Evolutionary conservation across 2,888 invertebrate genomes (phyloP), one percentile per base, ranked within the genome.

Genomic region (Himalopsyche tibetana): DNA sequence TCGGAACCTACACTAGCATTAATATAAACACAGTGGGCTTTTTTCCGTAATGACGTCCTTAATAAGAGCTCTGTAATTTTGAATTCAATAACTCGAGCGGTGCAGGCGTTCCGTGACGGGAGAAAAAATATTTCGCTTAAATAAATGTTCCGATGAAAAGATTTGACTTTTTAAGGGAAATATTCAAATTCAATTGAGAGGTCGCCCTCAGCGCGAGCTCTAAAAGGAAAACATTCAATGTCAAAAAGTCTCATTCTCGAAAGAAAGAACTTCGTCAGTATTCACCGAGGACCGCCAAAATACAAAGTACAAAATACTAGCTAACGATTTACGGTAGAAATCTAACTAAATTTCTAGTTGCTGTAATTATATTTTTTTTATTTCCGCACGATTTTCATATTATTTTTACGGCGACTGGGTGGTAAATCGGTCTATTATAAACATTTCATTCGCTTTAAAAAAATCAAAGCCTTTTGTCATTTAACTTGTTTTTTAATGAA

Each of bases 111-210:
- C 2, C 63, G 19, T 63, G 63, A 11, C 28, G 19, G 4, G 6
- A 11, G 9, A 15, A 63, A 19, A 63, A 63, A 63, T 28, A 19
- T 63, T 8, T 19, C 19, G 19, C 63, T 9, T 19, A 63, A 63
- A 63, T 19, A 63, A 63, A 63, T 63, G 19, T 63, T 19, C 11
- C 19, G 19, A 63, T 63, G 63, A 63, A 63, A 63, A 63, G 63
- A 63, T 63, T 63, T 63, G 63, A 63, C 9, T 63, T 63, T 63
- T 63, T 63, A 19, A 63, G 28, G 63, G 63, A 63, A 63, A 63
- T 63, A 63, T 63, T 63, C 63, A 63, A 63, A 63, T 63, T 63
- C 5, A 63, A 63, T 63, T 63, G 63, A 63, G 63, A 19, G 19
- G 63, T 19, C 63, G 19, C 19, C 28, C 63, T 19, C 11, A 63